Evolutionary conservation across 2,888 invertebrate genomes (phyloP).

Genomic region (Oscheius onirici): DNA sequence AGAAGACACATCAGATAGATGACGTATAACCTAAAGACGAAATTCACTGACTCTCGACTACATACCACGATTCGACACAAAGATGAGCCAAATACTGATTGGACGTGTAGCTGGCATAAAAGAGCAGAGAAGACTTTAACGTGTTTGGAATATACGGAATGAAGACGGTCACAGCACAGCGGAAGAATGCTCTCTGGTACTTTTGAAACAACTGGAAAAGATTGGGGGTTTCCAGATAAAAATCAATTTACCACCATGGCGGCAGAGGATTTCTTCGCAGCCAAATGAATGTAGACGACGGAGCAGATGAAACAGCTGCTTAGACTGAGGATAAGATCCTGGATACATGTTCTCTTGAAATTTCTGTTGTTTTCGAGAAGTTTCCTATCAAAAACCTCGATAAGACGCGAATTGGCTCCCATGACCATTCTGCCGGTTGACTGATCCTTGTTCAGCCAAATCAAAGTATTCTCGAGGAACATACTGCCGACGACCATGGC

Average conservation of each 20-base stretch:
- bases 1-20: slow-evolving; percentile 19
- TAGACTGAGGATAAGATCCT: slow-evolving; percentile 5
- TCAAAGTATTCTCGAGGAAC: slow-evolving; percentile 2
- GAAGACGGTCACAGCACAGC: slow-evolving; percentile 19
- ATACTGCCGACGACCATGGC: background rate
- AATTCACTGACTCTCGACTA: background rate
- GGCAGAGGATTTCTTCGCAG: slow-evolving; percentile 3
- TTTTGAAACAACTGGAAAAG: background rate
- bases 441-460: background rate
- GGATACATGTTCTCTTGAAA: slow-evolving; percentile 6
- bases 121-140: slow-evolving; percentile 14
- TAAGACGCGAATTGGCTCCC: background rate
- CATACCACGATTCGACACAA: slow-evolving; percentile 22
- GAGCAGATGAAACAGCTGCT: slow-evolving; percentile 17
- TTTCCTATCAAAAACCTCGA: slow-evolving; percentile 16
- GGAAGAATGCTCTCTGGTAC: slow-evolving; percentile 16
- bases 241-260: background rate
- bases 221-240: background rate
- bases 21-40: slow-evolving; percentile 6
- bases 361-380: no score
- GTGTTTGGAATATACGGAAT: slow-evolving; percentile 20
- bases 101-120: slow-evolving; percentile 3
- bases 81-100: background rate
- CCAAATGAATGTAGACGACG: background rate
- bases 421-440: slow-evolving; percentile 13